A percentile compares a stretch with the other conserved stretches of the same genome.
These are phyloP conservation scores for Synanthedon myopaeformis DNA, from an alignment of 2,888 invertebrate genomes.

Conservation along the genomic window DNA sequence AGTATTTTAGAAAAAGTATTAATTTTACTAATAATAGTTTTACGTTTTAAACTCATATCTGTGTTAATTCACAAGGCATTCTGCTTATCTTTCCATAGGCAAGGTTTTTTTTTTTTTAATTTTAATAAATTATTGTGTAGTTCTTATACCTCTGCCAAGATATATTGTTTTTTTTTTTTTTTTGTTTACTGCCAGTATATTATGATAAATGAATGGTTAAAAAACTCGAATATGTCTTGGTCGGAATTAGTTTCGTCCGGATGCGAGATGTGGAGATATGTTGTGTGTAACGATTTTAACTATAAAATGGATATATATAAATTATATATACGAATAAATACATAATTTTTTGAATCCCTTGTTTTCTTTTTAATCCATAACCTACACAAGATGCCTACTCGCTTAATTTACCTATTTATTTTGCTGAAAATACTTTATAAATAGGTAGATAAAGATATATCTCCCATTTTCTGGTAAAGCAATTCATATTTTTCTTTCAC, in stretches of 20 bases:
- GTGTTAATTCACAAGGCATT: constrained; percentile 6
- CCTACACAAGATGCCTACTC: too few species aligned
- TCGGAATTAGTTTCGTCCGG: constrained; percentile 16
- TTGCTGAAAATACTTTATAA: constrained; percentile 1
- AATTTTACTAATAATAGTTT: constrained; percentile 34
- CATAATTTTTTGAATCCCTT: constrained; percentile 67
- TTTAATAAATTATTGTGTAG: constrained; percentile 9
- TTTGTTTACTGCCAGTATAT: constrained; percentile 31
- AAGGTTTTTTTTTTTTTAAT: constrained; percentile 20
- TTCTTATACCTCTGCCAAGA: constrained; percentile 12
- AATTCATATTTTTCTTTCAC: too few species aligned
- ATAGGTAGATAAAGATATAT: not conserved
- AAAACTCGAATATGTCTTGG: constrained; percentile 18
- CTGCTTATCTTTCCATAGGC: constrained; percentile 8
- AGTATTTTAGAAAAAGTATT: constrained; percentile 50
- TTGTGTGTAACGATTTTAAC: constrained; percentile 66
- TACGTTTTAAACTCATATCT: constrained; percentile 24
- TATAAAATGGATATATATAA: constrained; percentile 68
- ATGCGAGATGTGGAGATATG: constrained; percentile 23
- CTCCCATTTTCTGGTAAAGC: too few species aligned
- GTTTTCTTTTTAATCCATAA: constrained; percentile 11
- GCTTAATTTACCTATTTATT: too few species aligned
- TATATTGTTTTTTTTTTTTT: constrained; percentile 11
- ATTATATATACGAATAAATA: constrained; percentile 69
- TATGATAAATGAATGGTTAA: constrained; percentile 12